Conservation (phyloP, 2,113 vertebrate species). For the Notarius lentiginosus region DNA sequence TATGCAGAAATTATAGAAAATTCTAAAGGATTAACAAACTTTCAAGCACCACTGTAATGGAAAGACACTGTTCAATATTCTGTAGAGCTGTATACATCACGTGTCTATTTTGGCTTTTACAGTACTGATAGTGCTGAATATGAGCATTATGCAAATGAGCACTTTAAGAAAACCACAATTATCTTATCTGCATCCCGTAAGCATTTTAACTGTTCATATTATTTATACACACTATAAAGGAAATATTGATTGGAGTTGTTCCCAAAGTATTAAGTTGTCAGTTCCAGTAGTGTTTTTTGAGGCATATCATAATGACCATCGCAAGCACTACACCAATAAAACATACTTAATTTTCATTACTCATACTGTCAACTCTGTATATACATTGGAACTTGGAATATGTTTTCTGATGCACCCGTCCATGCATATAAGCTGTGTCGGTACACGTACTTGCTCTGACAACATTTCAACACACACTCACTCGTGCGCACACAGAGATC, state of each 20-base stretch:
- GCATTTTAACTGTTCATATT: no score
- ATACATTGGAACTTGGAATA: background rate
- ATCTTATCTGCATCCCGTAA: no score
- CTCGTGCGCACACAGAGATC: background rate
- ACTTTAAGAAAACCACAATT: background rate
- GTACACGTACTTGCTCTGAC: background rate
- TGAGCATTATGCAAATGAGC: no score
- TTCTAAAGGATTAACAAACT: no score
- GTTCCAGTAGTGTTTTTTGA: background rate
- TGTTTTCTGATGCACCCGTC: background rate
- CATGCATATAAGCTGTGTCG: background rate
- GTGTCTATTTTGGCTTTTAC: background rate
- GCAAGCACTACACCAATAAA: background rate
- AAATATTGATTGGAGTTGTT: no score
- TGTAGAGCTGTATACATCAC: no score
- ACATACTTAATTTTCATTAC: background rate
- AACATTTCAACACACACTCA: background rate
- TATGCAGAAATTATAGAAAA: no score
- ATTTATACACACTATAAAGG: background rate
- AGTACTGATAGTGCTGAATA: background rate
- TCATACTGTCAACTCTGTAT: background rate
- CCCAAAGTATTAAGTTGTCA: background rate
- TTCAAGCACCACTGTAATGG: no score
- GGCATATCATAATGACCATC: background rate
- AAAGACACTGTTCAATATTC: no score